Base-by-base conservation (phyloP, 2,888 invertebrate genomes). In the Lithophane leautieri region DNA sequence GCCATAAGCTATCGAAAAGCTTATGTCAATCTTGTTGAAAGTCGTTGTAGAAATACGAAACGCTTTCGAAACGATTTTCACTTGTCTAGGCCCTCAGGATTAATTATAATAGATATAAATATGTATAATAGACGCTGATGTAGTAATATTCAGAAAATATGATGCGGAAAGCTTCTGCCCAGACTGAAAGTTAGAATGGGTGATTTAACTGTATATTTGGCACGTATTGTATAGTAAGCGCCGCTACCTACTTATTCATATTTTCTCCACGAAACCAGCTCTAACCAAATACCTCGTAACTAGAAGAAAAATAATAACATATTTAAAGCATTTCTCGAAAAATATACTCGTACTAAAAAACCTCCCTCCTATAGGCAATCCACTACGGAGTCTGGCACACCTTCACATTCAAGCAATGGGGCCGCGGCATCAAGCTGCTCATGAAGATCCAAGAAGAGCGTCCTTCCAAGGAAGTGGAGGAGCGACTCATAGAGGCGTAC, bases 301-400 rank as follows among this genome's bases (percentile, higher is more conserved):
- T 28, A 22, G 22, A 61, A 34, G 34, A 61, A 34, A 60, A 28
- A 34, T 34, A 12, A 61, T 22, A 61, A 61, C 34, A 22, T 8
- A 25, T 25, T 14, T 14, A 56, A 7, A 16, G 4, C 9, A 9
- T 42, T 62, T 40, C 40, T 40, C 34, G n/a, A n/a, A 22, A 40
- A 40, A 14, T n/a, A n/a, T 8, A n/a, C 14, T 34, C 7, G 3
- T 40, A 16, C 16, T 40, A n/a, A 40, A 40, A 28, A 14, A 4
- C 14, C 3, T 47, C 25, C 86, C 4, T 19, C 9, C 25, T 25
- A 34, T 92, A 98, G 98, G 97, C 97, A 66, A 97, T 98, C 65
- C 97, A 98, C 90, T 98, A 99, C 91, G 97, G 98, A 22, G 94
- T 98, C 60, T 98, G 98, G 98, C 98, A 99, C 92, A 98, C 98